A percentile compares a stretch with the other conserved stretches of the same genome.
These are phyloP conservation scores for Polypterus senegalus DNA, from an alignment of 2,113 vertebrate species.

Conservation along the genomic window DNA sequence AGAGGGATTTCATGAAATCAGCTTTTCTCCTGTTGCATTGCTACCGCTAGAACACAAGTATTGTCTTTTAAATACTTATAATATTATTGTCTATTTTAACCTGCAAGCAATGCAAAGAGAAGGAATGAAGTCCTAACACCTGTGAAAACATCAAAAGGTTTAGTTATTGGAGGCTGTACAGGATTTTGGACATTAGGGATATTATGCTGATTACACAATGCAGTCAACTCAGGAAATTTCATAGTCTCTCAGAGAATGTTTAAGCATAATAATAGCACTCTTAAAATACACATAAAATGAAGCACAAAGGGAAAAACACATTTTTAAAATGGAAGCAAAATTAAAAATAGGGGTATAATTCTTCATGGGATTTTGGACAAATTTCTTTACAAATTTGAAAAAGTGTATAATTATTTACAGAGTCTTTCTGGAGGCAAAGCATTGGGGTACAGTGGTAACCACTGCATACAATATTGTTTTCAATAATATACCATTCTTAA, in stretches of 20 bases:
- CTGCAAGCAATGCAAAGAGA: constrained; percentile 3
- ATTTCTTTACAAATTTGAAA: too few relatives aligned
- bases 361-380: too few relatives aligned
- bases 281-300: too few relatives aligned
- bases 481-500: too few relatives aligned
- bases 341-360: too few relatives aligned
- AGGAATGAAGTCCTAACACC: constrained; percentile 2
- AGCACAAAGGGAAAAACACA: too few relatives aligned
- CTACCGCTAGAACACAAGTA: background rate
- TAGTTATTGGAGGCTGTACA: background rate
- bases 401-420: too few relatives aligned
- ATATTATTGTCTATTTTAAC: constrained; percentile 7
- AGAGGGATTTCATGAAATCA: constrained; percentile 8
- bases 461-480: too few relatives aligned
- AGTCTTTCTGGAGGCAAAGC: too few relatives aligned
- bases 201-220: constrained; percentile 1
- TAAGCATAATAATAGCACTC: too few relatives aligned
- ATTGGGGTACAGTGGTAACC: too few relatives aligned
- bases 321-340: too few relatives aligned
- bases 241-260: background rate
- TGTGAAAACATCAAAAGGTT: constrained; percentile 12
- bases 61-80: constrained; percentile 5
- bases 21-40: constrained; percentile 3
- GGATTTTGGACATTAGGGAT: background rate
- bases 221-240: background rate